A percentile compares a stretch with the other conserved stretches of the same genome.
phyloP scores from a whole-genome alignment of 2,113 vertebrate genomes.

The Terrapene triunguis region DNA sequence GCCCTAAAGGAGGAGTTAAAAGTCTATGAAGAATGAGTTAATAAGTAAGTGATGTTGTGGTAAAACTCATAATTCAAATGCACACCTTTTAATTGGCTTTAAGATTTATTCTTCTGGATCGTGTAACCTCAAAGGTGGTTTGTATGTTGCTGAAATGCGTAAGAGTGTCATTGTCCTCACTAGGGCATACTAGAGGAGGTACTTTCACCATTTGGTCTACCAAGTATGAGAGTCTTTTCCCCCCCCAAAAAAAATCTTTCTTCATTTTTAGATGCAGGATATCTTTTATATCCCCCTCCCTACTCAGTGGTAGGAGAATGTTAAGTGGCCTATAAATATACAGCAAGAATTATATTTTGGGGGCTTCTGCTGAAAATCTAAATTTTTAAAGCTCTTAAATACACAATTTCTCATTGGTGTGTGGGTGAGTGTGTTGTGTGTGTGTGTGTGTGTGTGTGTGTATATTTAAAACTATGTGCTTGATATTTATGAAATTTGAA shows the following conservation, averaged over 20 bases:
- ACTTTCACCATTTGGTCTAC: not conserved
- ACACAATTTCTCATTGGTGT: constrained; percentile 12
- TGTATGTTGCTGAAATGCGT: not conserved
- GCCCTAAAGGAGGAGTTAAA: not conserved
- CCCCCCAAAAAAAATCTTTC: not conserved
- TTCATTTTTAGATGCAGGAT: constrained; percentile 36
- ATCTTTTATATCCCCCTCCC: constrained; percentile 59
- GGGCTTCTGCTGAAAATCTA: constrained; percentile 38
- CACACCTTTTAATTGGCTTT: not conserved
- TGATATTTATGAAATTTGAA: constrained; percentile 66
- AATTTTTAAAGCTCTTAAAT: constrained; percentile 45
- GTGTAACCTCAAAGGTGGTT: not conserved
- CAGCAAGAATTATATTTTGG: constrained; percentile 26
- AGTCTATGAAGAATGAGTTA: constrained; percentile 13
- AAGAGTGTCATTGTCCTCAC: not conserved
- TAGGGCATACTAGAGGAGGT: not conserved
- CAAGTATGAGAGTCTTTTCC: constrained; percentile 14
- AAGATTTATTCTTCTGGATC: not conserved
- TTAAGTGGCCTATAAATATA: constrained; percentile 49
- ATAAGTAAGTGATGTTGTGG: not conserved
- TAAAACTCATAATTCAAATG: not conserved
- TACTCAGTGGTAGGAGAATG: constrained; percentile 29
- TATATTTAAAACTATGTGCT: constrained; percentile 68
- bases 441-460: constrained; percentile 23
- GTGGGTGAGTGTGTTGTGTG: not conserved